Percentiles rank a stretch among this genome's conserved stretches.
Evolutionary conservation across 2,797 vertebrate species (phyloP).

Genomic region (Thalassophryne amazonica): DNA sequence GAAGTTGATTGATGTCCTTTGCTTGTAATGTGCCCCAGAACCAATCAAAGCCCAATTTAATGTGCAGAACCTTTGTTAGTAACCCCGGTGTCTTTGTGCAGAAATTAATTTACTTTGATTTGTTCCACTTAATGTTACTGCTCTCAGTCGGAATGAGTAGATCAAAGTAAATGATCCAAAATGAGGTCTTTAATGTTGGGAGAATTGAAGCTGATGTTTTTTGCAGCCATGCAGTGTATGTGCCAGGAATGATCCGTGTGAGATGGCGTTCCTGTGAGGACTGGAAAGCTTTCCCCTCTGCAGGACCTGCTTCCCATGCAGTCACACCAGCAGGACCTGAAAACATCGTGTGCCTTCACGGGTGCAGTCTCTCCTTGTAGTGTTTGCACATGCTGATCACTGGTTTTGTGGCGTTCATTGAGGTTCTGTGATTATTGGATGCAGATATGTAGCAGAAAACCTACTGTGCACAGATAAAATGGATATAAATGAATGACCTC

Average conservation of each 20-base stretch:
- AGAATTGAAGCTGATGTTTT: slow-evolving; percentile 59
- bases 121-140: slow-evolving; percentile 39
- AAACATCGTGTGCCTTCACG: slow-evolving; percentile 28
- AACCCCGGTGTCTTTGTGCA: background rate
- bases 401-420: too few relatives aligned
- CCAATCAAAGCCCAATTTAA: background rate
- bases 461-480: too few relatives aligned
- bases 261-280: slow-evolving; percentile 60
- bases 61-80: background rate
- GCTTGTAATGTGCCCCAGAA: background rate
- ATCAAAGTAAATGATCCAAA: slow-evolving; percentile 46
- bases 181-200: slow-evolving; percentile 31
- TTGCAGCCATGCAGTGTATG: slow-evolving; percentile 61
- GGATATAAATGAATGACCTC: too few relatives aligned
- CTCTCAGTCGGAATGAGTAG: slow-evolving; percentile 32
- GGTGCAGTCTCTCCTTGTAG: slow-evolving; percentile 20
- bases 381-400: slow-evolving; percentile 2
- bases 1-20: slow-evolving; percentile 5
- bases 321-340: slow-evolving; percentile 48
- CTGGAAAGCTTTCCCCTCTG: slow-evolving; percentile 59
- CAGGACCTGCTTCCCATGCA: slow-evolving; percentile 54
- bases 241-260: slow-evolving; percentile 63
- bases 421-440: too few relatives aligned
- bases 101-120: slow-evolving; percentile 19
- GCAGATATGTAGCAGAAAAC: too few relatives aligned